A percentile compares a stretch with the other conserved stretches of the same genome.
Evolutionary conservation across 2,113 vertebrate species (phyloP).

Genomic region (Corythornis madagascariensis): DNA sequence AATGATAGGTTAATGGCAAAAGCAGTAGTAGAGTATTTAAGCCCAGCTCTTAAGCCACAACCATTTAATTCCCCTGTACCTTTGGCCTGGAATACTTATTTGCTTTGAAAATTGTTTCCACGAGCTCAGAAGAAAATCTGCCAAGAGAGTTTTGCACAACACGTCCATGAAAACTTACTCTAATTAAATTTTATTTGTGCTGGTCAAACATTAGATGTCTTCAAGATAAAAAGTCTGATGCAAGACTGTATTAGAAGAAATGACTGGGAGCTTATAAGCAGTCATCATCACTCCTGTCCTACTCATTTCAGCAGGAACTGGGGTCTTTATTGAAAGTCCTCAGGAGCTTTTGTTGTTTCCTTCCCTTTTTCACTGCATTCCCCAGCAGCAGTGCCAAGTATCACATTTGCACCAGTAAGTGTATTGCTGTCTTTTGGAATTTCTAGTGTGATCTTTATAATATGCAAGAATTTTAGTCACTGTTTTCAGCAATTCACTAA

Average conservation of each 20-base stretch:
- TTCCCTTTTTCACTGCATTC: neutral
- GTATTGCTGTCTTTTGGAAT: neutral
- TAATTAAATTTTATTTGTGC: neutral
- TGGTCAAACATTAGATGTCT: neutral
- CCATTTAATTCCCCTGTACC: neutral
- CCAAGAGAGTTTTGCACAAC: neutral
- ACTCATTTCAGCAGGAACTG: neutral
- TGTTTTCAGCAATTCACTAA: neutral
- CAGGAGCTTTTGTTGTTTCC: neutral
- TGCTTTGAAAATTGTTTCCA: neutral
- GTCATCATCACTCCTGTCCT: neutral
- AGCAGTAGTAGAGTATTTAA: neutral
- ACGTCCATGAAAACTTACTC: neutral
- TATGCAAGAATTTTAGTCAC: neutral
- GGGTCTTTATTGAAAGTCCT: neutral
- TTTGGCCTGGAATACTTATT: neutral
- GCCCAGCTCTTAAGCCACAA: neutral
- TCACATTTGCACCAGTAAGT: neutral
- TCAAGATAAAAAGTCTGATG: neutral
- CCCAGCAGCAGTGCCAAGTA: fast-evolving
- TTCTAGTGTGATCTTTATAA: neutral
- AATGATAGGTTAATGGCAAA: neutral
- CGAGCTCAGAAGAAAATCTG: neutral
- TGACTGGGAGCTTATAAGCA: neutral
- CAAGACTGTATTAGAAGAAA: neutral